Conservation (phyloP, 2,888 invertebrate species). For the Pandemis heparana region DNA sequence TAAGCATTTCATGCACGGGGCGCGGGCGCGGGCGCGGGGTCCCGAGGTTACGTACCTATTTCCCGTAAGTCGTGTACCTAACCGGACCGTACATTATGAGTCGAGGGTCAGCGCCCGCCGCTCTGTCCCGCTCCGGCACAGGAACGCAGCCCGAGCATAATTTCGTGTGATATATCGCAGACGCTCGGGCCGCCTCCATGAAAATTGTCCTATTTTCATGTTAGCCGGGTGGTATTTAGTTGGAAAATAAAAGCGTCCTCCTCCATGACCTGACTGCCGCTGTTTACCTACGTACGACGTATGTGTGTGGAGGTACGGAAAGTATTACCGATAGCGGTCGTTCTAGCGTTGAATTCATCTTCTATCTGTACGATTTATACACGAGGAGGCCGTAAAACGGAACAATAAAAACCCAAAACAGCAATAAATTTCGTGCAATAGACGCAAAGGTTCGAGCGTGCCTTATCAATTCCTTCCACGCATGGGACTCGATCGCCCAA, state of each 20-base stretch:
- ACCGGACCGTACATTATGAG: conserved; percentile 86
- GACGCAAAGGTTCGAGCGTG: conserved; percentile 84
- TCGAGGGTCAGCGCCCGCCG: conserved; percentile 83
- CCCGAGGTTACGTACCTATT: conserved; percentile 80
- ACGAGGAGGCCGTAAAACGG: conserved; percentile 85
- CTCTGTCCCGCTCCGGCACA: conserved; percentile 76
- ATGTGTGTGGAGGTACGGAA: conserved; percentile 47
- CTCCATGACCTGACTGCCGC: conserved; percentile 23
- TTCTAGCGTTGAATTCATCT: conserved; percentile 80
- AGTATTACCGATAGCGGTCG: conserved; percentile 78
- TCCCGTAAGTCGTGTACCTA: conserved; percentile 85
- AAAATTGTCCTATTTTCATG: conserved; percentile 67
- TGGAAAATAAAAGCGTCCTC: conserved; percentile 49
- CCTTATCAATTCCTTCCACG: conserved; percentile 85
- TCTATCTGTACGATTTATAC: conserved; percentile 85
- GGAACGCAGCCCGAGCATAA: conserved; percentile 76
- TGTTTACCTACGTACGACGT: conserved; percentile 26
- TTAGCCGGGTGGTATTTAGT: conserved; percentile 59
- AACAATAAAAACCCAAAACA: conserved; percentile 87
- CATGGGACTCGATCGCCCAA: conserved; percentile 77
- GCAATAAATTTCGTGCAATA: conserved; percentile 86
- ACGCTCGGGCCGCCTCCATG: conserved; percentile 74
- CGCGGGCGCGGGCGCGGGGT: conserved; percentile 77
- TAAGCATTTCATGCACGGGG: conserved; percentile 87
- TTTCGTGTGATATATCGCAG: conserved; percentile 83